Conservation (phyloP, 2,113 vertebrate genomes). For the Chunga burmeisteri region DNA sequence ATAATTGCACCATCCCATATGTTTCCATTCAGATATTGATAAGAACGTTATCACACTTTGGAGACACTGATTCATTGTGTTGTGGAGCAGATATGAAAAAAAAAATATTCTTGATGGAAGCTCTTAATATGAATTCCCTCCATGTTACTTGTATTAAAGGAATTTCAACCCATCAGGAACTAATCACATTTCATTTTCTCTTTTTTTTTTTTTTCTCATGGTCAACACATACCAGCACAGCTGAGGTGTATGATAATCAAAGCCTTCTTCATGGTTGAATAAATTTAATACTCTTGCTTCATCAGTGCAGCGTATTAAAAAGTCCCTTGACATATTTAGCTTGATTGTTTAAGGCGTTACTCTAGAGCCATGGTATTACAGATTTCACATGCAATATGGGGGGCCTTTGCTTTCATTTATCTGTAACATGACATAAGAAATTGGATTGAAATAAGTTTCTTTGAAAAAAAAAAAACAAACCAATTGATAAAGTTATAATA, state of each 20-base stretch:
- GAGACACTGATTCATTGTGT: slow-evolving; percentile 41
- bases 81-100: background rate
- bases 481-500: slow-evolving; percentile 61
- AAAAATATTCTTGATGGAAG: slow-evolving; percentile 14
- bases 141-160: slow-evolving; percentile 54
- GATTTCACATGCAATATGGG: slow-evolving; percentile 51
- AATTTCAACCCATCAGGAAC: slow-evolving; percentile 72
- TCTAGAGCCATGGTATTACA: slow-evolving; percentile 39
- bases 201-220: slow-evolving; percentile 39
- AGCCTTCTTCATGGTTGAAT: slow-evolving; percentile 73
- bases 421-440: slow-evolving; percentile 60
- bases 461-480: background rate
- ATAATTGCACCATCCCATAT: slow-evolving; percentile 14
- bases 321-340: slow-evolving; percentile 71
- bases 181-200: slow-evolving; percentile 78
- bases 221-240: slow-evolving; percentile 64
- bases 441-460: slow-evolving; percentile 59
- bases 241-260: slow-evolving; percentile 76
- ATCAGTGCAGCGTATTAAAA: slow-evolving; percentile 72
- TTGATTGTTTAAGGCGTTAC: slow-evolving; percentile 72
- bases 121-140: slow-evolving; percentile 59
- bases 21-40: slow-evolving; percentile 36
- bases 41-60: slow-evolving; percentile 41
- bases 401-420: slow-evolving; percentile 43
- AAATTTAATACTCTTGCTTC: slow-evolving; percentile 75